Conservation (phyloP, 2,113 vertebrate genomes). For the Stercorarius parasiticus region DNA sequence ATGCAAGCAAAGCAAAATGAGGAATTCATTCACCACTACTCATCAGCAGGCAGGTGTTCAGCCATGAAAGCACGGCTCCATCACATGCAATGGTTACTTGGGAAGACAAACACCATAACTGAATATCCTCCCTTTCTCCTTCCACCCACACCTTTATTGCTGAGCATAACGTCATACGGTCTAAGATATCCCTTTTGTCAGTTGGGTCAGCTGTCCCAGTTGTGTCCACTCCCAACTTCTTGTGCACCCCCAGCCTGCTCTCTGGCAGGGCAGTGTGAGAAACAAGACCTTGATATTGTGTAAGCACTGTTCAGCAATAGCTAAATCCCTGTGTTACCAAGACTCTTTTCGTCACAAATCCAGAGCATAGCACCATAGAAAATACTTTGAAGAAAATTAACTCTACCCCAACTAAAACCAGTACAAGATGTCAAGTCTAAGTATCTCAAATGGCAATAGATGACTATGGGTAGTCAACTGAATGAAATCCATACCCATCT, state of each 20-base stretch:
- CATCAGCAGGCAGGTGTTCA: not conserved
- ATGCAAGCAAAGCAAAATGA: not conserved
- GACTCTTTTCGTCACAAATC: not conserved
- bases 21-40: not conserved
- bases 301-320: not conserved
- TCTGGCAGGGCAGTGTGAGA: accelerated
- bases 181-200: not conserved
- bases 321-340: not conserved
- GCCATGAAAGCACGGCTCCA: not conserved
- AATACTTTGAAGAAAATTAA: not conserved
- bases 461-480: not conserved
- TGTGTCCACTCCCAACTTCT: not conserved
- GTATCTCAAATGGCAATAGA: not conserved
- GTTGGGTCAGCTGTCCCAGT: not conserved
- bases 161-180: not conserved
- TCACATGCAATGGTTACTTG: accelerated
- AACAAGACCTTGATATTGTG: not conserved
- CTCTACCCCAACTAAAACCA: not conserved
- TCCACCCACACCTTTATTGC: not conserved
- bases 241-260: not conserved
- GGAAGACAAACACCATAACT: not conserved
- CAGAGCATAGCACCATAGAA: not conserved
- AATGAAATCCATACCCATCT: not conserved
- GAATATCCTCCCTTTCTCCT: not conserved
- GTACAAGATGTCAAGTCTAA: not conserved